phyloP scores from a whole-genome alignment of 2,797 vertebrate species.

The Dendrocincla tyrannina region DNA sequence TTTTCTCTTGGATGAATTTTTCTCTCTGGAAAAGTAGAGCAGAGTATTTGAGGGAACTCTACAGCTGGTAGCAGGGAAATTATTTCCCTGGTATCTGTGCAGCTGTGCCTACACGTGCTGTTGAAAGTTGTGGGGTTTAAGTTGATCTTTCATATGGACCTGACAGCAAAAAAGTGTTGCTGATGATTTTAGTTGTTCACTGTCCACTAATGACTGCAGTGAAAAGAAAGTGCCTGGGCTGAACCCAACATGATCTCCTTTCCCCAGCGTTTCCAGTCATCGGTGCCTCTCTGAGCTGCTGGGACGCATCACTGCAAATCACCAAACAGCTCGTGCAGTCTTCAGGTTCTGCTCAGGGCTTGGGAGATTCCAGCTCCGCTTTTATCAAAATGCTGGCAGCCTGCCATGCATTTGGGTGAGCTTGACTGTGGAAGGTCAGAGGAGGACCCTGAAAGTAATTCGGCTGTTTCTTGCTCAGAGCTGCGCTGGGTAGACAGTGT shows the following conservation, averaged over 20 bases:
- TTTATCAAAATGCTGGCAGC: background rate
- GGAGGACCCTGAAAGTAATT: background rate
- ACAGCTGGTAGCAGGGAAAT: background rate
- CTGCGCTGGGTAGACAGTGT: background rate
- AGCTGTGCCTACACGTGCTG: background rate
- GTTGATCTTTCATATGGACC: background rate
- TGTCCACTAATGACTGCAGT: background rate
- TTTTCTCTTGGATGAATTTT: background rate
- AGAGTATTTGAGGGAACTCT: background rate
- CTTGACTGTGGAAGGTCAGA: background rate
- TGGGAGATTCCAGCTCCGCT: background rate
- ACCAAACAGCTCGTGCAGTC: background rate
- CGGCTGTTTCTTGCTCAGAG: background rate
- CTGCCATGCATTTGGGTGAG: rapidly evolving
- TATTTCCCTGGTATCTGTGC: background rate
- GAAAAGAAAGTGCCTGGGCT: background rate
- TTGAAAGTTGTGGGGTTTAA: background rate
- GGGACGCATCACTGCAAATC: background rate
- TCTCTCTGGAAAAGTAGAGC: background rate
- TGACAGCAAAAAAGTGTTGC: background rate
- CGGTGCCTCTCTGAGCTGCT: background rate
- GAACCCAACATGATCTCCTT: background rate
- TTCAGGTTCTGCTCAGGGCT: background rate
- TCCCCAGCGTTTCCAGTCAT: background rate
- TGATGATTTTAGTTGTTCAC: background rate